phyloP scores from a whole-genome alignment of 2,888 invertebrate genomes.

The Margaritifera margaritifera region DNA sequence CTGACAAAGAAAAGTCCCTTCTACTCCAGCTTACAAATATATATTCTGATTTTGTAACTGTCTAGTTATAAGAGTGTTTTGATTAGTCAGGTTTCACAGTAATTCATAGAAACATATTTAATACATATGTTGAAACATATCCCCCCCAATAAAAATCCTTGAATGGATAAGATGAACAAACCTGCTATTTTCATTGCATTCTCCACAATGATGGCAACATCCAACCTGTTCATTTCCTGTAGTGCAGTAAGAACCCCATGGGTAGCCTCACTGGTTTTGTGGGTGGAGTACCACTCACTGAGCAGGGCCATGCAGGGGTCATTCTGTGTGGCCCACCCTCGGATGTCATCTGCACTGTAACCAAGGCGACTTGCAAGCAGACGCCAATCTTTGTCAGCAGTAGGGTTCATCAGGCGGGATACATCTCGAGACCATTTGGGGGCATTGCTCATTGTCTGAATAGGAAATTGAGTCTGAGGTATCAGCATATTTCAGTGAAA shows the following conservation, averaged over 20 bases:
- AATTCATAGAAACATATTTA: too few species aligned
- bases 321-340: conserved; percentile 65
- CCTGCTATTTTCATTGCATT: conserved; percentile 64
- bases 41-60: too few species aligned
- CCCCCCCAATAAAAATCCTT: too few species aligned
- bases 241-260: conserved; percentile 61
- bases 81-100: too few species aligned
- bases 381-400: conserved; percentile 66
- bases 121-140: too few species aligned
- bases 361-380: conserved; percentile 66
- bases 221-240: conserved; percentile 65
- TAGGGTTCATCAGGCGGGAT: conserved; percentile 63
- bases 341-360: conserved; percentile 66
- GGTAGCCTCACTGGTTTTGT: conserved; percentile 65
- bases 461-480: too few species aligned
- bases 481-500: too few species aligned
- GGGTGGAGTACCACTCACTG: conserved; percentile 69
- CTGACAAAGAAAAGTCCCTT: too few species aligned
- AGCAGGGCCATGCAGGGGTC: conserved; percentile 70
- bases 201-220: conserved; percentile 65
- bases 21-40: too few species aligned
- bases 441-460: conserved; percentile 68
- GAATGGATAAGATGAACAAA: conserved; percentile 14
- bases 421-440: conserved; percentile 69
- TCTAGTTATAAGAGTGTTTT: too few species aligned